Evolutionary conservation across 2,797 vertebrate species (phyloP).

Genomic region (Microcaecilia unicolor): DNA sequence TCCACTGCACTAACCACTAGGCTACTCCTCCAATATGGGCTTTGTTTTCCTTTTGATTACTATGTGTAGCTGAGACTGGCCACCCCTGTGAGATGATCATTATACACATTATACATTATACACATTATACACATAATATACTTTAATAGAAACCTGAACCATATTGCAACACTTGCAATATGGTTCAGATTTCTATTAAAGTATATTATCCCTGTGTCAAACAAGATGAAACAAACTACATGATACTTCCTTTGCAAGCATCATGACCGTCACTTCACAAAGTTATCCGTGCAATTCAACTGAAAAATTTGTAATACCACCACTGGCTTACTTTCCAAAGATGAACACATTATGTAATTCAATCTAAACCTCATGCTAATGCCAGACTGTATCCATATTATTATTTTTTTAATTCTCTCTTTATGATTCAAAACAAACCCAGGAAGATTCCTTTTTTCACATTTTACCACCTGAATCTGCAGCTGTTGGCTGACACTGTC

Average conservation of each 20-base stretch:
- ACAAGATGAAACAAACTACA: slow-evolving; percentile 31
- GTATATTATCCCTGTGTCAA: slow-evolving; percentile 29
- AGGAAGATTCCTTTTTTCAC: slow-evolving; percentile 57
- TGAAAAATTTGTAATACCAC: slow-evolving; percentile 25
- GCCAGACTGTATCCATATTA: slow-evolving; percentile 35
- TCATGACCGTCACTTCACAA: slow-evolving; percentile 17
- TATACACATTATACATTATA: no score
- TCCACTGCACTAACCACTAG: no score
- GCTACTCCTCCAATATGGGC: no score
- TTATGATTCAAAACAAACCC: slow-evolving; percentile 64
- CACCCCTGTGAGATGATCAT: no score
- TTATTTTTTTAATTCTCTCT: slow-evolving; percentile 43
- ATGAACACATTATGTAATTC: slow-evolving; percentile 36
- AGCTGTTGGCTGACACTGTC: slow-evolving; percentile 76
- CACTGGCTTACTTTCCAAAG: slow-evolving; percentile 20
- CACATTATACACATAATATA: no score
- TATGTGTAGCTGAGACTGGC: no score
- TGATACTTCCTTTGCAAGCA: slow-evolving; percentile 28
- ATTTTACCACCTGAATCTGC: slow-evolving; percentile 83
- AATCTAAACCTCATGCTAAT: slow-evolving; percentile 38
- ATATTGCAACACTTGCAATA: no score
- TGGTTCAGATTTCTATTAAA: slow-evolving; percentile 28
- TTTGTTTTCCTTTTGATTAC: no score
- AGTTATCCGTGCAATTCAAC: slow-evolving; percentile 27
- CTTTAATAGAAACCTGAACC: no score